Conservation (phyloP, 2,797 vertebrate species). For the Enteromius mattozi region DNA sequence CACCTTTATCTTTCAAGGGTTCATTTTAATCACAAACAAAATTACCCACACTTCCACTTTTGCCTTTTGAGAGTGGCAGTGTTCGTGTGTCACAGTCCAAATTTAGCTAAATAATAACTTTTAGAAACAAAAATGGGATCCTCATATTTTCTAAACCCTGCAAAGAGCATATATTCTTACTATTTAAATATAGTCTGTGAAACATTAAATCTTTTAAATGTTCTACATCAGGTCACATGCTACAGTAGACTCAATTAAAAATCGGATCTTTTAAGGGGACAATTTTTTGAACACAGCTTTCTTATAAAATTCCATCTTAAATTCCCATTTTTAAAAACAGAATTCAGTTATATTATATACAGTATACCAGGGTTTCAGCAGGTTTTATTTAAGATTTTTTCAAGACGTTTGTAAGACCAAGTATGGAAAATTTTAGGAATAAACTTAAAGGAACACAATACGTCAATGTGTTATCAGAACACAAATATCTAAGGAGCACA, state of each 20-base stretch:
- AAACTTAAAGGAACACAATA: background rate
- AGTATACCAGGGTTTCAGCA: background rate
- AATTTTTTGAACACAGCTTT: background rate
- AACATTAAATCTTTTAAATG: background rate
- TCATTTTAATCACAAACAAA: slow-evolving; percentile 59
- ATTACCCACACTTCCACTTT: slow-evolving; percentile 29
- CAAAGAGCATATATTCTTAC: background rate
- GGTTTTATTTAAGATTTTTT: background rate
- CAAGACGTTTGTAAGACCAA: background rate
- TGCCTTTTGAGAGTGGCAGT: background rate
- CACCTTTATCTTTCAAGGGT: slow-evolving; percentile 64
- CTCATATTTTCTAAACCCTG: background rate
- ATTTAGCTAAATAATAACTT: background rate
- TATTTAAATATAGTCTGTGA: background rate
- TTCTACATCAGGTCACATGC: background rate
- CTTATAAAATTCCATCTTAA: background rate
- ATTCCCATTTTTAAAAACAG: too few species aligned
- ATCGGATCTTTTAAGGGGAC: background rate
- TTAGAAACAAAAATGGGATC: background rate
- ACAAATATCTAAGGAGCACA: background rate
- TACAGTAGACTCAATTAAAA: background rate
- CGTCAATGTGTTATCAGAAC: background rate
- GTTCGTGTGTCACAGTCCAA: background rate
- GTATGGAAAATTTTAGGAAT: background rate
- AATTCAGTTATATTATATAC: background rate